phyloP scores from a whole-genome alignment of 2,797 vertebrate species.

The Acipenser oxyrinchus region DNA sequence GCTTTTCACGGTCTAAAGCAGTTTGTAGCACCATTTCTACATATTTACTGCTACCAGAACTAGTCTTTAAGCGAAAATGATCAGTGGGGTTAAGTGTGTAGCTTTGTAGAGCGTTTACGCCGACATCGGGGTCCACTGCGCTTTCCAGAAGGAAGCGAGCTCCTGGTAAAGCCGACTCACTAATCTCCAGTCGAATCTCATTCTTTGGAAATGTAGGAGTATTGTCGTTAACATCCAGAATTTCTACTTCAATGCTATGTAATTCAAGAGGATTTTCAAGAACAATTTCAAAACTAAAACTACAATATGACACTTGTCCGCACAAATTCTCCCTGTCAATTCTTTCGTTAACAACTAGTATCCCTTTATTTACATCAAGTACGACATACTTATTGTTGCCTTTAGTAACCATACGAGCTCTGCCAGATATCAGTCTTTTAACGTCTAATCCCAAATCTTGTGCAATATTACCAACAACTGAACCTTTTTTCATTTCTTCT shows the following conservation, averaged over 20 bases:
- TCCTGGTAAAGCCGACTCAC: slow-evolving; percentile 28
- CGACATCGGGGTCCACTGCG: slow-evolving; percentile 38
- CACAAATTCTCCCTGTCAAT: slow-evolving; percentile 51
- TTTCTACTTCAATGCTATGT: slow-evolving; percentile 44
- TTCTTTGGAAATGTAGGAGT: slow-evolving; percentile 40
- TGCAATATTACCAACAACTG: slow-evolving; percentile 42
- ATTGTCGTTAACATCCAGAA: slow-evolving; percentile 54
- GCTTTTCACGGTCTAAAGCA: slow-evolving; percentile 25
- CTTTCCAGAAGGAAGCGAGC: slow-evolving; percentile 38
- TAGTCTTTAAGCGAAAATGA: slow-evolving; percentile 27
- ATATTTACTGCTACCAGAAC: slow-evolving; percentile 20
- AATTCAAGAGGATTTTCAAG: slow-evolving; percentile 50
- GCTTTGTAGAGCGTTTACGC: slow-evolving; percentile 26
- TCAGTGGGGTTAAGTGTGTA: slow-evolving; percentile 26
- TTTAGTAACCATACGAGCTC: slow-evolving; percentile 41
- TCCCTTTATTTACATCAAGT: slow-evolving; percentile 35
- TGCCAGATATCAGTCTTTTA: slow-evolving; percentile 30
- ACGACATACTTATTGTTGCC: slow-evolving; percentile 41
- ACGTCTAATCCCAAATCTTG: slow-evolving; percentile 40
- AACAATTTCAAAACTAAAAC: slow-evolving; percentile 48
- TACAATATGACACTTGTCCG: slow-evolving; percentile 34
- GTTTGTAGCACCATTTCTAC: slow-evolving; percentile 31
- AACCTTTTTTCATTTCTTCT: slow-evolving; percentile 43
- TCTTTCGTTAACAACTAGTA: slow-evolving; percentile 37
- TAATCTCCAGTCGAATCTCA: slow-evolving; percentile 41